Conservation (phyloP, 2,113 vertebrate species). For the Numenius arquata region DNA sequence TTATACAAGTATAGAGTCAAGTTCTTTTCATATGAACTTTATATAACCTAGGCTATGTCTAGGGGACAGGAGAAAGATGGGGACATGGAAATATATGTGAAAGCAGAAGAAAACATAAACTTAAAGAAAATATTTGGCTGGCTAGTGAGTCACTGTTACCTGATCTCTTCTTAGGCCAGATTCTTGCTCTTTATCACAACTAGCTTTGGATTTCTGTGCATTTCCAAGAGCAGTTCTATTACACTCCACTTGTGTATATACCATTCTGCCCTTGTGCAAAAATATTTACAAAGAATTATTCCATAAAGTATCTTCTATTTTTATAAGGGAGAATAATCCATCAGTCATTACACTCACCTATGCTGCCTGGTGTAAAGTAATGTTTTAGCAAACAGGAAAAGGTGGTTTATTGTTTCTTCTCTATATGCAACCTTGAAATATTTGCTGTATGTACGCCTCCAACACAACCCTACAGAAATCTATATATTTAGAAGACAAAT, state of each 20-base stretch:
- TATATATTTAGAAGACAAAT: neutral
- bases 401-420: neutral
- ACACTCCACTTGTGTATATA: fast-evolving
- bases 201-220: neutral
- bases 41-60: neutral
- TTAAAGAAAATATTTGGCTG: neutral
- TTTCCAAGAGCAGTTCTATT: neutral
- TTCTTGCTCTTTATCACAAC: neutral
- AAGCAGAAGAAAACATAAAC: neutral
- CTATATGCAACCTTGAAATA: neutral
- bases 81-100: neutral
- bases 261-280: neutral
- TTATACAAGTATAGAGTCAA: neutral
- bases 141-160: neutral
- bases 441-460: neutral
- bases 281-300: neutral
- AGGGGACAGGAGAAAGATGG: neutral
- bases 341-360: neutral
- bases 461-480: neutral
- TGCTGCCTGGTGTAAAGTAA: neutral
- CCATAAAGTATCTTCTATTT: neutral
- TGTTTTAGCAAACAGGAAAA: neutral
- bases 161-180: neutral
- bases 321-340: neutral
- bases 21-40: neutral